Evolutionary conservation across 2,113 vertebrate species (phyloP), one percentile per base, ranked within the genome.

Genomic region (Turdus rufiventris): DNA sequence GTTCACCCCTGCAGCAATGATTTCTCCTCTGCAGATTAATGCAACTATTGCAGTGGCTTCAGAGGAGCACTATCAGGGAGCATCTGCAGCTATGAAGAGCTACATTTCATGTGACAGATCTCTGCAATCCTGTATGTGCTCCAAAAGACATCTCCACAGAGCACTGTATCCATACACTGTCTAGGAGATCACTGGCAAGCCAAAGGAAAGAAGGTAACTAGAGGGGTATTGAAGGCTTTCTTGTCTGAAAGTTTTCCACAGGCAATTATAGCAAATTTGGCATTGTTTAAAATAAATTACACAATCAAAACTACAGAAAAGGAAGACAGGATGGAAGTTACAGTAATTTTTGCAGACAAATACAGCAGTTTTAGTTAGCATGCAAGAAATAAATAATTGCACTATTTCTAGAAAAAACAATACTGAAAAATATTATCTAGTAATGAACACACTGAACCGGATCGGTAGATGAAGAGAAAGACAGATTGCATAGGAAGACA

Each of bases 11-110:
- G 54, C 67, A 96, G 88, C 66, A 75, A 82, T 11, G 18, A 48
- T 36, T 71, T 74, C 54, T 65, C 66, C 81, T 75, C 45, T 61
- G 76, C 40, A 68, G 53, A 91, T 38, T 43, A 79, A 70, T 20
- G 74, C 18, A 93, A 82, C 75, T n/a, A 68, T 14, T 84, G 74
- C 90, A 75, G n/a, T 16, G 29, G 43, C 57, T 85, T 85, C 76
- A 42, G 72, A 66, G 31, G n/a, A 88, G 34, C 15, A 36, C 57
- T 68, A 45, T 36, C 74, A 76, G 34, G 36, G 57, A 85, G 31
- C 51, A 93, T n/a, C 70, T 68, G 73, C 14, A 40, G n/a, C 78
- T 87, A 16, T 1, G 3, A 85, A 75, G 42, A 48, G 16, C 73
- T 57, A 53, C 68, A 75, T 33, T 81, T 76, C 45, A 61, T 33